A percentile compares a stretch with the other conserved stretches of the same genome.
Evolutionary conservation across 1,140 invertebrate genomes (phyloP).

Genomic region (Cyphomyrmex costatus): DNA sequence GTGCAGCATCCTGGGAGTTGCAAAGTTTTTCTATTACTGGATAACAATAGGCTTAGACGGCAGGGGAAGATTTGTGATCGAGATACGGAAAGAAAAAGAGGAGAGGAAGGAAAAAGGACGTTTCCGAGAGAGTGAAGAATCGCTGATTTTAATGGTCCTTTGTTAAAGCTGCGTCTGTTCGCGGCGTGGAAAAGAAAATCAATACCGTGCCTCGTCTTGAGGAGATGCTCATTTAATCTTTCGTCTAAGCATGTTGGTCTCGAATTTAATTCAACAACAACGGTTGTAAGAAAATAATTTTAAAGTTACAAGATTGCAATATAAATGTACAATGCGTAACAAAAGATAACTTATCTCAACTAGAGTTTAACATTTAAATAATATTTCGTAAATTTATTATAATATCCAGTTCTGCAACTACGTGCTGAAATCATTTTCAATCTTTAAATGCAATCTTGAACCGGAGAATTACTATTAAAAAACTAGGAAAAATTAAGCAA

Average conservation of each 20-base stretch:
- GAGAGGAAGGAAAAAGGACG: constrained; percentile 53
- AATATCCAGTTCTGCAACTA: no score
- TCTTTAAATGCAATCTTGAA: no score
- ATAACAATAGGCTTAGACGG: constrained; percentile 55
- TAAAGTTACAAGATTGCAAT: no score
- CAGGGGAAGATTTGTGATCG: constrained; percentile 60
- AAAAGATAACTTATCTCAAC: no score
- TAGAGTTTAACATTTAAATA: no score
- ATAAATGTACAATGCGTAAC: no score
- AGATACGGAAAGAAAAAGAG: constrained; percentile 63
- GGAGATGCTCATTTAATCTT: constrained; percentile 66
- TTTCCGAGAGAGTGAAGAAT: constrained; percentile 65
- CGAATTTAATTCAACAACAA: constrained; percentile 27
- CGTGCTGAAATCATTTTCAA: no score
- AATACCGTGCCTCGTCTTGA: constrained; percentile 62
- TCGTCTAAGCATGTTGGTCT: constrained; percentile 38
- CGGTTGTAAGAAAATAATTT: neutral
- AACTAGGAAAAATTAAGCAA: no score
- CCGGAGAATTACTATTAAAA: no score
- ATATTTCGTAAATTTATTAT: no score
- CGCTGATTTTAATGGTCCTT: constrained; percentile 76
- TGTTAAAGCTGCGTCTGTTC: constrained; percentile 68
- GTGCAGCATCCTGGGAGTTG: constrained; percentile 27
- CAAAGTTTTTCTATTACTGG: constrained; percentile 73
- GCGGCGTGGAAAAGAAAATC: constrained; percentile 69